Evolutionary conservation across 1,140 invertebrate genomes (phyloP).

Genomic region (Maconellicoccus hirsutus): DNA sequence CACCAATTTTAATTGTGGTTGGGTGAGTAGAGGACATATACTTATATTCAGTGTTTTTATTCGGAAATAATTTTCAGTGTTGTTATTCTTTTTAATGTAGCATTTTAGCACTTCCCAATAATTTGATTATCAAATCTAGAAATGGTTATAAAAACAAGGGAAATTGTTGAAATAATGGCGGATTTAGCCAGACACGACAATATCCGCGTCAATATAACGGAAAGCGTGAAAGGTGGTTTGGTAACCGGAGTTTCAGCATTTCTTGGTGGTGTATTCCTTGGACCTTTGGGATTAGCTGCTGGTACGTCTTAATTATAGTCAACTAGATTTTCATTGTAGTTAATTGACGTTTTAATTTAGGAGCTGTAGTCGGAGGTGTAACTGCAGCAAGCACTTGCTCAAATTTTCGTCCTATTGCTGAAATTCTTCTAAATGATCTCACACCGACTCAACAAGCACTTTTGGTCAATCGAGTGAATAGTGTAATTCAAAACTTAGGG

Average conservation of each 20-base stretch:
- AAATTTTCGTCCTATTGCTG: neutral
- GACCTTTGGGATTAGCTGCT: neutral
- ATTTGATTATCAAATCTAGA: too few species aligned
- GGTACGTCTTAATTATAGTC: neutral
- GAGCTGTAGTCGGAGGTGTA: neutral
- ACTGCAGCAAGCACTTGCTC: neutral
- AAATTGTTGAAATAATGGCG: slow-evolving; percentile 1
- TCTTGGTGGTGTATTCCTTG: neutral
- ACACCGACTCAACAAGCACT: neutral
- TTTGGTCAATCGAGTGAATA: neutral
- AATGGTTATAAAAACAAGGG: neutral
- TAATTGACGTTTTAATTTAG: neutral
- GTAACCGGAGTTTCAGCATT: neutral
- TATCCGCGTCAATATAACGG: neutral
- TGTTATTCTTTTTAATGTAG: too few species aligned
- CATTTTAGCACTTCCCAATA: too few species aligned
- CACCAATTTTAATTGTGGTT: too few species aligned
- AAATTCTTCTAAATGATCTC: slow-evolving; percentile 1
- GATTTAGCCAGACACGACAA: neutral
- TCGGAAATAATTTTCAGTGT: too few species aligned
- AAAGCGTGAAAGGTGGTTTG: neutral
- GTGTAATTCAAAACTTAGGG: neutral
- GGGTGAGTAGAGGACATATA: too few species aligned
- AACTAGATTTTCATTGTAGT: neutral
- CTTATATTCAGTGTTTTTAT: too few species aligned